A percentile compares a stretch with the other conserved stretches of the same genome.
Conservation (phyloP, 2,797 vertebrate genomes). For the Psittacula echo region DNA sequence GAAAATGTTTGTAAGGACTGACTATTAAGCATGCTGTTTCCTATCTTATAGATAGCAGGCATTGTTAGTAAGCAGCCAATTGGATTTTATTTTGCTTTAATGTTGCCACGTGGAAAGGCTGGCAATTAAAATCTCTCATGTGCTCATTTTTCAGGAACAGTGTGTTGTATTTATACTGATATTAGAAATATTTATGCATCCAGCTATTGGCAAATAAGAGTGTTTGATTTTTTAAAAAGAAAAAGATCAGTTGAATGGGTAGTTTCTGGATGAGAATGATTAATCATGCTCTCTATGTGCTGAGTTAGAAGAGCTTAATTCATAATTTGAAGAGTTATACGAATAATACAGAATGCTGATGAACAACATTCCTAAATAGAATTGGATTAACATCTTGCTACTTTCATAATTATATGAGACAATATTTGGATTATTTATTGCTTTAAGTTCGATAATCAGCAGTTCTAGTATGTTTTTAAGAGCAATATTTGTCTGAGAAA, state of each 20-base stretch:
- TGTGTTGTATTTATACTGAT: background rate
- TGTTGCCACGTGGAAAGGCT: background rate
- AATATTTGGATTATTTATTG: background rate
- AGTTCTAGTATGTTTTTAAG: background rate
- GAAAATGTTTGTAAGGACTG: background rate
- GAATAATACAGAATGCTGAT: background rate
- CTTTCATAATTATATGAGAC: background rate
- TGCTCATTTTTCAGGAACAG: conserved; percentile 13
- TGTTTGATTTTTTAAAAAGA: background rate
- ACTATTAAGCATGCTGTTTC: background rate
- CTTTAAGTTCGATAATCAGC: background rate
- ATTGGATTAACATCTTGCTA: background rate
- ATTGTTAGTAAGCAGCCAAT: background rate
- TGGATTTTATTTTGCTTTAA: conserved; percentile 3
- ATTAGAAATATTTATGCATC: conserved; percentile 18
- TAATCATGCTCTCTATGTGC: background rate
- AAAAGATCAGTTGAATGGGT: background rate
- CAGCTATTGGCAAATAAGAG: background rate
- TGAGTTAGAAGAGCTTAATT: background rate
- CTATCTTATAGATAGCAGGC: background rate
- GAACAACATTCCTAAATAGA: background rate
- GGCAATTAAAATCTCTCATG: background rate
- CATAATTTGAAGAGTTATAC: background rate
- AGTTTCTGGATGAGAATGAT: background rate
- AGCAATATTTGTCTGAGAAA: background rate